Conservation (phyloP, 2,797 vertebrate species). For the Numenius phaeopus region DNA sequence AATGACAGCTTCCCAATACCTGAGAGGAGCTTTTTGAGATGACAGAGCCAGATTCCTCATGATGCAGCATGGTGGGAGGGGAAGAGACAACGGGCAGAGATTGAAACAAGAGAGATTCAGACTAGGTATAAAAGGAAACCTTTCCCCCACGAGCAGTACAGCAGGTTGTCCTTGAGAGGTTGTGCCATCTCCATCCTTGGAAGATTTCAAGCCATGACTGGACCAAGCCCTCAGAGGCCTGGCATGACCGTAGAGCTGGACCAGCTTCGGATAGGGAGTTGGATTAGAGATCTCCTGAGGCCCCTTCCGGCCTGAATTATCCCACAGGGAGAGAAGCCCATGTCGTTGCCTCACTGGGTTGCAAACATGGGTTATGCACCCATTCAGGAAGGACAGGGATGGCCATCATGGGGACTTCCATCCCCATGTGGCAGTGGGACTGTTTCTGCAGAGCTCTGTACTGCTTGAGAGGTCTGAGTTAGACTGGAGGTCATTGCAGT, state of each 20-base stretch:
- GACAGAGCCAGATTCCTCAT: not conserved
- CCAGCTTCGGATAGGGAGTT: not conserved
- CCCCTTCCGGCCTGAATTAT: not conserved
- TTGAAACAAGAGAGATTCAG: not conserved
- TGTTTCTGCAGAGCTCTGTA: not conserved
- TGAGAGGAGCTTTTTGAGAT: not conserved
- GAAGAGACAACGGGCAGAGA: not conserved
- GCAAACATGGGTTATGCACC: rapidly evolving
- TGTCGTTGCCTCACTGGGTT: not conserved
- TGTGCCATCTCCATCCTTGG: not conserved
- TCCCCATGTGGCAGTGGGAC: not conserved
- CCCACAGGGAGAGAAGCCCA: not conserved
- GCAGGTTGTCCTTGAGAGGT: not conserved
- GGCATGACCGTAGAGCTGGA: not conserved
- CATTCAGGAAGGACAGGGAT: not conserved
- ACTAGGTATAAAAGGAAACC: not conserved
- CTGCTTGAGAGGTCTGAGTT: not conserved
- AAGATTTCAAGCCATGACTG: not conserved
- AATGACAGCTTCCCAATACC: not conserved
- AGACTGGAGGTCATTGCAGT: not conserved
- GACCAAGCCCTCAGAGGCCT: not conserved
- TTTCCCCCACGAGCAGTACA: not conserved
- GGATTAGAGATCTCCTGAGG: not conserved
- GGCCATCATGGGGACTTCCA: not conserved
- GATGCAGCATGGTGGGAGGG: not conserved